Evolutionary conservation across 2,113 vertebrate species (phyloP).

Genomic region (Spilogale gracilis): DNA sequence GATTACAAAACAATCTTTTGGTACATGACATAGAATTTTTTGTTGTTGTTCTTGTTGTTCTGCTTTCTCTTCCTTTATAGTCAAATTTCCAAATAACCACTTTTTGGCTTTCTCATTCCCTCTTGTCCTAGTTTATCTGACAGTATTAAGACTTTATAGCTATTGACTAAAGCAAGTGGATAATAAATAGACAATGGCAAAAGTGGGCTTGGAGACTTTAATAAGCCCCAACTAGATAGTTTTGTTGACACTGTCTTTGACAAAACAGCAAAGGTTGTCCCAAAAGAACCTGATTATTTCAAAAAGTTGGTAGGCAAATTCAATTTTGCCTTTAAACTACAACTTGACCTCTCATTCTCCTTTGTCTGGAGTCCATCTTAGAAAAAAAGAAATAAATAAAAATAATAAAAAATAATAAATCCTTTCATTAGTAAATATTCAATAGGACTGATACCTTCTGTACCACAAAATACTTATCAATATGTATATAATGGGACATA

Average conservation of each 20-base stretch:
- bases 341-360: background rate
- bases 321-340: slow-evolving; percentile 24
- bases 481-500: background rate
- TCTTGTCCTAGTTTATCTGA: background rate
- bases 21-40: background rate
- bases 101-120: background rate
- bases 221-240: background rate
- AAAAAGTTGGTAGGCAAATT: background rate
- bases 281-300: background rate
- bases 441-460: background rate
- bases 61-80: background rate
- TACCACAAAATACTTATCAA: background rate
- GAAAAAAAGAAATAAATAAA: background rate
- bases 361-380: background rate
- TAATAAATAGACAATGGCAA: background rate
- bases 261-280: background rate
- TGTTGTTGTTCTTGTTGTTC: background rate
- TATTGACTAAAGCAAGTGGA: background rate
- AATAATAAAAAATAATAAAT: background rate
- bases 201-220: background rate
- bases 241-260: background rate
- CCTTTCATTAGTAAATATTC: slow-evolving; percentile 22
- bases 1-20: background rate
- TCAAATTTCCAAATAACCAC: background rate
- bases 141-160: slow-evolving; percentile 7